Percentiles rank a stretch among this genome's conserved stretches.
phyloP scores from a whole-genome alignment of 2,888 invertebrate species.

The Cyaniris semiargus region DNA sequence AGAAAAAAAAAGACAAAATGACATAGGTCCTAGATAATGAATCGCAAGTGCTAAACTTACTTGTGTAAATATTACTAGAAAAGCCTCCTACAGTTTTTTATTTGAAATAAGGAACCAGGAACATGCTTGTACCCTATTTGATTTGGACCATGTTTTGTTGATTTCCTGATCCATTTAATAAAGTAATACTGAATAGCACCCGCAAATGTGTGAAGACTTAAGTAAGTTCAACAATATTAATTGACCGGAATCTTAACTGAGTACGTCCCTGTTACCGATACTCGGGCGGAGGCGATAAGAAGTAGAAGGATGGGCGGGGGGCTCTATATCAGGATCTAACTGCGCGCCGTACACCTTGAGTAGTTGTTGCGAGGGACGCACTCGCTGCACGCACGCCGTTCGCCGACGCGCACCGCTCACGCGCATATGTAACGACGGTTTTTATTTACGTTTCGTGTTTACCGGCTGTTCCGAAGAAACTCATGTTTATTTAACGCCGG shows the following conservation, averaged over 20 bases:
- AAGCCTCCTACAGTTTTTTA: background rate
- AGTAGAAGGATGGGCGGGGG: slow-evolving; percentile 55
- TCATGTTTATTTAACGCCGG: slow-evolving; percentile 6
- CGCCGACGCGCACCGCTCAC: slow-evolving; percentile 40
- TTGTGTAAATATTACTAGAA: background rate
- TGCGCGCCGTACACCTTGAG: slow-evolving; percentile 53
- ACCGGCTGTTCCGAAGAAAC: slow-evolving; percentile 8
- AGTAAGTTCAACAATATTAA: background rate
- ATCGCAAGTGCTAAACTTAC: background rate
- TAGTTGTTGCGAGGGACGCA: slow-evolving; percentile 55
- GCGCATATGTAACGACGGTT: background rate
- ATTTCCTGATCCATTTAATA: background rate
- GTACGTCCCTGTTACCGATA: background rate
- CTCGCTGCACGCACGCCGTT: slow-evolving; percentile 55
- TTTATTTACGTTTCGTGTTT: slow-evolving; percentile 6
- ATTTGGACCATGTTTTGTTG: background rate
- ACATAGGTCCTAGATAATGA: background rate
- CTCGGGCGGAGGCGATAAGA: slow-evolving; percentile 43
- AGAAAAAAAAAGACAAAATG: too few species aligned
- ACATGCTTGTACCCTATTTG: background rate
- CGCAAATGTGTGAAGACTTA: background rate
- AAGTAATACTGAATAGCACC: background rate
- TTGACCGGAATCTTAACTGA: background rate
- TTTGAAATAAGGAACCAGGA: background rate
- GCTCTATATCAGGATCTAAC: slow-evolving; percentile 75